Evolutionary conservation across 2,888 invertebrate species (phyloP).

Genomic region (Cetonia aurata): DNA sequence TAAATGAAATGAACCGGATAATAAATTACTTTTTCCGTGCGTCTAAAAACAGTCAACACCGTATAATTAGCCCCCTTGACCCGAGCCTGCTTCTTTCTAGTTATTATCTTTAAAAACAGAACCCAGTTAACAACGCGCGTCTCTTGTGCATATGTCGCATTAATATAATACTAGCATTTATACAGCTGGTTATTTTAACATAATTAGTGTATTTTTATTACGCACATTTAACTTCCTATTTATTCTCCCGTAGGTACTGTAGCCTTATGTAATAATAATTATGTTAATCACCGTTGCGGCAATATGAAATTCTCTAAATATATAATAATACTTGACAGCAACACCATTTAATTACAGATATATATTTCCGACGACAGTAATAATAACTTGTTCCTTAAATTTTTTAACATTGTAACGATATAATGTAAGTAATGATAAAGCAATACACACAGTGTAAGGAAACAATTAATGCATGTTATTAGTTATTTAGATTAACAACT

Average conservation of each 20-base stretch:
- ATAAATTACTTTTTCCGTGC: neutral
- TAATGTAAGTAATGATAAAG: too few species aligned
- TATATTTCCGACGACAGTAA: too few species aligned
- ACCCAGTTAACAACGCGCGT: neutral
- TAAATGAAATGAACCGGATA: neutral
- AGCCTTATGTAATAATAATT: neutral
- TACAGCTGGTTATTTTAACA: neutral
- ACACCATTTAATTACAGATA: neutral
- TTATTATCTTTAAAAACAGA: neutral
- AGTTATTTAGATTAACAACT: constrained; percentile 20
- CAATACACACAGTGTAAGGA: too few species aligned
- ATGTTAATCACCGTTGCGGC: neutral
- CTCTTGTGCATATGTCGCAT: neutral
- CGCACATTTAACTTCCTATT: neutral
- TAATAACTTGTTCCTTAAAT: too few species aligned
- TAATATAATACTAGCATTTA: neutral
- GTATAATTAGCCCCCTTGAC: neutral
- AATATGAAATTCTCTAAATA: neutral
- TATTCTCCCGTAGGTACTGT: neutral
- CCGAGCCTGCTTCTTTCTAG: neutral
- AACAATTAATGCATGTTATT: constrained; percentile 15
- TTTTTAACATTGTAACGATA: too few species aligned
- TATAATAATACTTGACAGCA: neutral
- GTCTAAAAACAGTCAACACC: neutral
- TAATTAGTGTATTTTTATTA: neutral